Evolutionary conservation across 2,113 vertebrate species (phyloP).

Genomic region (Mormoops blainvillei): DNA sequence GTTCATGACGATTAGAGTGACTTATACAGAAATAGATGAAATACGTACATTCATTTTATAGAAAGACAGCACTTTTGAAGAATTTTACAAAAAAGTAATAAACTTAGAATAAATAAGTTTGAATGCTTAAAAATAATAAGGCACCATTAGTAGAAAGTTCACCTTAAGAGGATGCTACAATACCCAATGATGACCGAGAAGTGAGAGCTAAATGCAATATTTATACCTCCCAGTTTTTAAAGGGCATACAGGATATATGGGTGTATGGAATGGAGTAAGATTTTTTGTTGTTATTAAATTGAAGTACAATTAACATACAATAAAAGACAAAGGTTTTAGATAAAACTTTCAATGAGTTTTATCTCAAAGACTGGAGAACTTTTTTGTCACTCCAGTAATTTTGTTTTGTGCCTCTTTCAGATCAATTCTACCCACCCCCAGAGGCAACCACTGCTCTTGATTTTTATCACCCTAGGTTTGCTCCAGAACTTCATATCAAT

Average conservation of each 20-base stretch:
- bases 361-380: background rate
- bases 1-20: background rate
- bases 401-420: background rate
- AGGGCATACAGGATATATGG: background rate
- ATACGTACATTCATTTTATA: background rate
- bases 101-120: background rate
- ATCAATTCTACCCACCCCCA: background rate
- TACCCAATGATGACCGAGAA: background rate
- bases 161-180: background rate
- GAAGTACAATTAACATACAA: background rate
- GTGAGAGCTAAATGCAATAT: background rate
- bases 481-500: background rate
- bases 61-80: background rate
- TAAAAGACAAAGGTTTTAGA: background rate
- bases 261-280: too few species aligned
- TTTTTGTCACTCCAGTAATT: background rate
- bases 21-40: background rate
- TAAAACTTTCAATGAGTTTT: background rate
- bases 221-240: background rate
- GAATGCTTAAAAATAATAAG: background rate
- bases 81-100: background rate
- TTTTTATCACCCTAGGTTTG: background rate
- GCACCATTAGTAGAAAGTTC: background rate
- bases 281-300: background rate
- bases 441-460: background rate